Evolutionary conservation across 2,888 invertebrate species (phyloP).

Genomic region (Steinernema scapterisci): DNA sequence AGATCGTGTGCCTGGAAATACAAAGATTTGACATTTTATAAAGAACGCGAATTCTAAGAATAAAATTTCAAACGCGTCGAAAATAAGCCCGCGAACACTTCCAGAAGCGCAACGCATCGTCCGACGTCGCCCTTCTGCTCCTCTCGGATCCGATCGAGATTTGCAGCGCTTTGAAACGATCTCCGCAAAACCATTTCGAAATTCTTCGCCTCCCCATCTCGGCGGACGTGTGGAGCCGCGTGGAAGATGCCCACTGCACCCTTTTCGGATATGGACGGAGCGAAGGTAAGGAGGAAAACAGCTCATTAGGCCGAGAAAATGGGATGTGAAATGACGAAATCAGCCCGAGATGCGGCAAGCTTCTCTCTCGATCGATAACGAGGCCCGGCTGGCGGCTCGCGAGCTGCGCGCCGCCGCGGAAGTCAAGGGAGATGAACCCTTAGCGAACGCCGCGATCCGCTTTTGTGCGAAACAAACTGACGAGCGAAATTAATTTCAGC

Average conservation of each 20-base stretch:
- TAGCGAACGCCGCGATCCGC: not conserved
- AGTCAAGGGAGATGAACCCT: not conserved
- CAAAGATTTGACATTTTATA: no score
- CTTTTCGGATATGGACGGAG: conserved; percentile 5
- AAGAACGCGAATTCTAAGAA: not conserved
- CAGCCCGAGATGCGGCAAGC: not conserved
- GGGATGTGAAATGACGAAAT: not conserved
- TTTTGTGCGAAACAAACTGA: not conserved
- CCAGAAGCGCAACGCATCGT: not conserved
- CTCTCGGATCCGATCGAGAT: not conserved
- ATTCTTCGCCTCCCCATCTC: not conserved
- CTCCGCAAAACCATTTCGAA: not conserved
- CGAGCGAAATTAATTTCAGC: not conserved
- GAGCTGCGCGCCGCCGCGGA: not conserved
- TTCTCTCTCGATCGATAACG: conserved; percentile 24
- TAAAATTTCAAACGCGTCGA: not conserved
- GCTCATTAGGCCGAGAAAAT: no score
- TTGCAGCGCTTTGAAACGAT: not conserved
- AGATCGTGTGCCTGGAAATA: not conserved
- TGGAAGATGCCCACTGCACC: conserved; percentile 12
- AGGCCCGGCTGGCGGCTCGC: not conserved
- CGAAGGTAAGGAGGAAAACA: conserved; percentile 2
- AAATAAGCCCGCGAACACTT: not conserved
- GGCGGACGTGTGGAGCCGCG: not conserved
- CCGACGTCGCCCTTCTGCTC: not conserved